Evolutionary conservation across 2,888 invertebrate species (phyloP).

Genomic region (Orchestes rusci): DNA sequence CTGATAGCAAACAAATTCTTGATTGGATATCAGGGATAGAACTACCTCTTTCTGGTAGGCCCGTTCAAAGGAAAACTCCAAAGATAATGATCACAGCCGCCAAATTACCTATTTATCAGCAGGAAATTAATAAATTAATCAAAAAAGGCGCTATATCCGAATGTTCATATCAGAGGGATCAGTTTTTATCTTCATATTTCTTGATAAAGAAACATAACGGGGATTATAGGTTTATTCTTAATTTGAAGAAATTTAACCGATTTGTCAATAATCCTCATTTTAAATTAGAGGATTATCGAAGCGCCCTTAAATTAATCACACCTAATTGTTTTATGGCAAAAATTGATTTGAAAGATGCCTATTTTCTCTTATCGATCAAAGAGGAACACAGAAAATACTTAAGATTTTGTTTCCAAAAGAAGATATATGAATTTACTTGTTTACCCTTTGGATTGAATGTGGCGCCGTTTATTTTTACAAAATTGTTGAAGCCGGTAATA

Average conservation of each 20-base stretch:
- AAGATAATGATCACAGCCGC: too few relatives aligned
- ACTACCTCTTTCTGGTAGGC: too few relatives aligned
- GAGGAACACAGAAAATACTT: constrained; percentile 1
- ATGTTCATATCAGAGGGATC: too few relatives aligned
- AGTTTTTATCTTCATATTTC: constrained; percentile 2
- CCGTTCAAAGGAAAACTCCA: too few relatives aligned
- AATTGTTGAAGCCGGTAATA: constrained; percentile 6
- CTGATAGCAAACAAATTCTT: too few relatives aligned
- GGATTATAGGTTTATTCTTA: not conserved
- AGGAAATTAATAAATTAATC: too few relatives aligned
- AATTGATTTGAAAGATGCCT: constrained; percentile 4
- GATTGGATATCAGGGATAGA: too few relatives aligned
- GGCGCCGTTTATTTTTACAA: constrained; percentile 3
- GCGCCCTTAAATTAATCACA: not conserved
- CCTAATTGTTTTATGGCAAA: constrained; percentile 1
- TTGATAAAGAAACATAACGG: too few relatives aligned
- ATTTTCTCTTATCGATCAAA: not conserved
- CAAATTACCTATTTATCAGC: too few relatives aligned
- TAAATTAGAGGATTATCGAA: constrained; percentile 4
- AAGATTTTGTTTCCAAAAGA: constrained; percentile 1
- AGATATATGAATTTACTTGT: constrained; percentile 1
- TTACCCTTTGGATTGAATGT: constrained; percentile 1
- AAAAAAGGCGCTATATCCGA: too few relatives aligned
- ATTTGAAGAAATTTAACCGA: constrained; percentile 4
- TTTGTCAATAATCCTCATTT: constrained; percentile 2